These are phyloP conservation scores for Copidosoma aretas DNA, from an alignment of 2,888 invertebrate species.

Conservation along the genomic window DNA sequence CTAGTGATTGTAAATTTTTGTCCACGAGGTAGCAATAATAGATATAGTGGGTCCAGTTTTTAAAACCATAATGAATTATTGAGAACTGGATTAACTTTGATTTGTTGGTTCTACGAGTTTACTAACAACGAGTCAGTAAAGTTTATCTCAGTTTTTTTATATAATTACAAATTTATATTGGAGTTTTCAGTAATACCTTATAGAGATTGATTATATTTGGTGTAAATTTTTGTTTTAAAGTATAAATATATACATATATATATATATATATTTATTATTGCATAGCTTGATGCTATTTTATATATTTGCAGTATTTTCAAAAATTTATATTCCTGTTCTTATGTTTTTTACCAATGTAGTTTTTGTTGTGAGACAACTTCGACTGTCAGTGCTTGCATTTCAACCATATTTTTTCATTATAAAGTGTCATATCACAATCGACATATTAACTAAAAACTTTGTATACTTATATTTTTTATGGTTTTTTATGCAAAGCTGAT, in stretches of 20 bases:
- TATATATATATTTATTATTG: not conserved
- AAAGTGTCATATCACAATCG: no score
- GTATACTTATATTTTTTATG: no score
- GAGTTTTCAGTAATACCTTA: slow-evolving; percentile 10
- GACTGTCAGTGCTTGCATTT: slow-evolving; percentile 1
- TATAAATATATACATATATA: no score
- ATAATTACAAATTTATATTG: not conserved
- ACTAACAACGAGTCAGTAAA: slow-evolving; percentile 20
- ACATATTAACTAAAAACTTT: no score
- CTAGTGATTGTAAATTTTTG: slow-evolving; percentile 40
- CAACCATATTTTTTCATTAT: not conserved
- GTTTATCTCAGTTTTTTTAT: slow-evolving; percentile 24
- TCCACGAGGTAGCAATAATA: slow-evolving; percentile 33
- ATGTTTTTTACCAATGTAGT: not conserved
- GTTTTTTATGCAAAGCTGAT: no score
- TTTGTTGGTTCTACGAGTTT: slow-evolving; percentile 20
- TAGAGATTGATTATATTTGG: not conserved
- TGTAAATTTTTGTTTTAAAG: not conserved
- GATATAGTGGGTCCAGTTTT: slow-evolving; percentile 23
- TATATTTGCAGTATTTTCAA: not conserved
- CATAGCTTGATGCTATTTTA: not conserved
- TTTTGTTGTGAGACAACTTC: not conserved
- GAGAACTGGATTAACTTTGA: slow-evolving; percentile 18
- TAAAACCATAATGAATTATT: slow-evolving; percentile 1
- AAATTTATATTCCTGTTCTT: not conserved